These are phyloP conservation scores for Pseudeuparius sepicola DNA, from an alignment of 2,888 invertebrate genomes.

Conservation along the genomic window DNA sequence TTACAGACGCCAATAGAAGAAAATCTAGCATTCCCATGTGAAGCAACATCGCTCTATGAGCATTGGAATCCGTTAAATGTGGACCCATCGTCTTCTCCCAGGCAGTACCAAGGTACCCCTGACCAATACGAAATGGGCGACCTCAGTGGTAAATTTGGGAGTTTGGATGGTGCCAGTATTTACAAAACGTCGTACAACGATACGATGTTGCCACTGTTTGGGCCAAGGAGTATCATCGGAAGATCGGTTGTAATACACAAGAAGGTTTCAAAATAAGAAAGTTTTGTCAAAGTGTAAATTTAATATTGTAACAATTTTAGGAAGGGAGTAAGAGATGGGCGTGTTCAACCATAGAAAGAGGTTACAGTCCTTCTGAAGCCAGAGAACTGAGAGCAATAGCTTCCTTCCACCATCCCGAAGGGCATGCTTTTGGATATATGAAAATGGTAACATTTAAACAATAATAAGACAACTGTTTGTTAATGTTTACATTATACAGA, in stretches of 20 bases:
- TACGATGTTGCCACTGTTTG: slow-evolving; percentile 70
- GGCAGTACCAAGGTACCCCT: slow-evolving; percentile 52
- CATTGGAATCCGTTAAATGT: slow-evolving; percentile 78
- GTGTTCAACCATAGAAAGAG: slow-evolving; percentile 76
- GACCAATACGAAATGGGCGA: slow-evolving; percentile 85
- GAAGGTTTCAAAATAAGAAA: slow-evolving; percentile 47
- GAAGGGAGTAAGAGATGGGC: slow-evolving; percentile 60
- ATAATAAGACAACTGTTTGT: neutral
- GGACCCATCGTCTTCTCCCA: slow-evolving; percentile 50
- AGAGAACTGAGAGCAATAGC: slow-evolving; percentile 78
- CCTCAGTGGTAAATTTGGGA: slow-evolving; percentile 77
- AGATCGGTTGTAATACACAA: slow-evolving; percentile 79
- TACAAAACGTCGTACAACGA: slow-evolving; percentile 61
- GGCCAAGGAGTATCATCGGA: slow-evolving; percentile 71
- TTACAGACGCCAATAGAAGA: slow-evolving; percentile 70
- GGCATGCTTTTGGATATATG: slow-evolving; percentile 77
- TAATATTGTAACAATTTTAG: slow-evolving; percentile 28
- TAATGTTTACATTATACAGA: slow-evolving; percentile 40
- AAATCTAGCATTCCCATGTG: slow-evolving; percentile 80
- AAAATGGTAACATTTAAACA: slow-evolving; percentile 50
- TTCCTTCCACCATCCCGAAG: slow-evolving; percentile 82
- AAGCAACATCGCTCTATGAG: slow-evolving; percentile 69
- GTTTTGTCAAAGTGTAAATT: neutral
- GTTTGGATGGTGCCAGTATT: slow-evolving; percentile 53
- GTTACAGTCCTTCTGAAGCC: slow-evolving; percentile 80